Evolutionary conservation across 2,113 vertebrate genomes (phyloP).

Genomic region (Noctilio leporinus): DNA sequence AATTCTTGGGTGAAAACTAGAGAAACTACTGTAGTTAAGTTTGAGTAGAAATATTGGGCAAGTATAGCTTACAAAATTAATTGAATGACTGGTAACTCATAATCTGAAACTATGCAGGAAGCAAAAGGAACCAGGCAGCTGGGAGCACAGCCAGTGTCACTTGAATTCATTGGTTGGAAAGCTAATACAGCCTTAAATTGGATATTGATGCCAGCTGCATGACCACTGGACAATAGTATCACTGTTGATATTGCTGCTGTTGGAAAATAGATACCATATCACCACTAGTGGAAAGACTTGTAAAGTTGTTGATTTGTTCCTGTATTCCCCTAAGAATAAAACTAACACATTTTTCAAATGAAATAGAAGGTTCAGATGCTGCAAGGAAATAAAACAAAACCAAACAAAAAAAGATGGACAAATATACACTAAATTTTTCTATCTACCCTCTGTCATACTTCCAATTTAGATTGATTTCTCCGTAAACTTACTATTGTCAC

Average conservation of each 20-base stretch:
- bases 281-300: neutral
- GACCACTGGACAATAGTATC: neutral
- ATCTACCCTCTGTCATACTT: neutral
- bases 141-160: neutral
- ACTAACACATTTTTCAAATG: neutral
- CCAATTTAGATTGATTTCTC: neutral
- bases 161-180: neutral
- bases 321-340: neutral
- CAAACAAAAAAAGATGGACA: neutral
- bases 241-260: no score
- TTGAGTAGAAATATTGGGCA: neutral
- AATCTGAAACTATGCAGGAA: neutral
- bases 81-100: neutral
- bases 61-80: neutral
- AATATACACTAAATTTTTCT: neutral
- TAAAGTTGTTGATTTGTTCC: neutral
- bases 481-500: neutral
- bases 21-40: neutral
- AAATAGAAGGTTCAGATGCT: neutral
- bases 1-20: neutral
- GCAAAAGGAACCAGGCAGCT: neutral
- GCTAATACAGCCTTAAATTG: neutral
- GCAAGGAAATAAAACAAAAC: neutral
- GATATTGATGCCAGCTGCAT: neutral
- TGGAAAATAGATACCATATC: neutral